Base-by-base conservation (phyloP, 1,140 invertebrate genomes). In the Caerostris darwini region DNA sequence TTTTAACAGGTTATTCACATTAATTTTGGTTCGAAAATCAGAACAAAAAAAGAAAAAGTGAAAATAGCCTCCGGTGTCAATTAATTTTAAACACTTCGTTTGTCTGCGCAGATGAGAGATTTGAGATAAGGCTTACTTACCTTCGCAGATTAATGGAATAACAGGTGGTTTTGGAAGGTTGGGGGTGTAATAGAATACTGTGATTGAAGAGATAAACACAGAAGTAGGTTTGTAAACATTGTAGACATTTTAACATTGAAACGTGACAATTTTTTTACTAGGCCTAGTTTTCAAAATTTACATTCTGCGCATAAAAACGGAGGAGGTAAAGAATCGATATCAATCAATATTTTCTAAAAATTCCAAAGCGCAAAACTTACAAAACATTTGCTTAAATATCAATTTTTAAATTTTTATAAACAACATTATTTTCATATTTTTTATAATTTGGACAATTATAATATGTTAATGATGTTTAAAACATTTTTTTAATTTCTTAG, bases 281-380 rank as follows among this genome's bases (percentile, higher is more conserved):
- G 67, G 92, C 92, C 92, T 93, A 93, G 34, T 93, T 56, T 86
- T 93, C 92, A 57, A 93, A 93, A 93, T 93, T 93, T 93, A 93
- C 92, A 93, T 93, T 93, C 92, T 93, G 92, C 92, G 92, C 92
- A 93, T 93, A 93, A 93, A 93, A 93, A 87, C 83, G 92, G 92
- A 93, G 92, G 64, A 93, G 50, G 83, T 8, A 12, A 87, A 93
- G 83, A 93, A 93, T 93, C 92, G 17, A 93, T 93, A 93, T 17
- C 61, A 93, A 93, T 93, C 92, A 93, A 93, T 93, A 93, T 85
- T 19, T 61, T 64, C 34, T 61, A 64, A 88, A 88, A 88, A 88
- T 5, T 64, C 17, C 10, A 85, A 85, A 83, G 10, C 6, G 4
- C 54, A 57, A 57, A 14, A 88, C 7, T 61, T 77, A 50, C 50